These are phyloP conservation scores for Syritta pipiens DNA, from an alignment of 2,888 invertebrate species.

Conservation along the genomic window DNA sequence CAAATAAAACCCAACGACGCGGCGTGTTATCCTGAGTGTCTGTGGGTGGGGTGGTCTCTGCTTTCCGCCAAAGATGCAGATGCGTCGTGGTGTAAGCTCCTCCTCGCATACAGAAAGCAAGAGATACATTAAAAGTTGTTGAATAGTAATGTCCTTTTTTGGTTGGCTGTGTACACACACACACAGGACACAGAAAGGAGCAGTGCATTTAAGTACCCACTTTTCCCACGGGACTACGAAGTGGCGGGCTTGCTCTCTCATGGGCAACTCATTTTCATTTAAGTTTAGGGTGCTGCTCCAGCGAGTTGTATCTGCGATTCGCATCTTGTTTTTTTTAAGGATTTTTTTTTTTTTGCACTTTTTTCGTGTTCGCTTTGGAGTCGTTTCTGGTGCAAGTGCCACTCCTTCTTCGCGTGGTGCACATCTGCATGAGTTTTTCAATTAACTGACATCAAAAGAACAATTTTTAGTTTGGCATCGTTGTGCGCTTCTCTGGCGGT, in stretches of 20 bases:
- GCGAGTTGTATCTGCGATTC: too few relatives aligned
- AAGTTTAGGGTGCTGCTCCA: too few relatives aligned
- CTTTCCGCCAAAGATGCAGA: too few relatives aligned
- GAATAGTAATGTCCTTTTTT: constrained; percentile 20
- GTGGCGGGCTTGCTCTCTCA: neutral
- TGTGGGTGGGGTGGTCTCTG: too few relatives aligned
- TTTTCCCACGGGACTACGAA: neutral
- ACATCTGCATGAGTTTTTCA: constrained; percentile 66
- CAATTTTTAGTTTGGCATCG: constrained; percentile 54
- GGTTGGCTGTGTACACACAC: neutral
- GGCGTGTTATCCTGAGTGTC: constrained; percentile 39
- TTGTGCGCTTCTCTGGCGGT: neutral
- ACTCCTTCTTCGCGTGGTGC: constrained; percentile 16
- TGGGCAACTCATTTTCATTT: constrained; percentile 22
- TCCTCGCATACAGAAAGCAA: too few relatives aligned
- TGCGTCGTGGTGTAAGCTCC: too few relatives aligned
- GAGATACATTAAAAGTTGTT: constrained; percentile 7
- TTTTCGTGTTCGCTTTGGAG: too few relatives aligned
- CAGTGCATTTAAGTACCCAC: constrained; percentile 11
- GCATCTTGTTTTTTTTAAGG: too few relatives aligned
- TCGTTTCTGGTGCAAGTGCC: constrained; percentile 6
- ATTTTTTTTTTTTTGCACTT: too few relatives aligned
- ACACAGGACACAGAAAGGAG: neutral
- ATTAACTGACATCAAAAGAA: constrained; percentile 66
- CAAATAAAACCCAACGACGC: neutral